A percentile compares a stretch with the other conserved stretches of the same genome.
These are phyloP conservation scores for Cotesia typhae DNA, from an alignment of 1,140 invertebrate genomes.

Conservation along the genomic window DNA sequence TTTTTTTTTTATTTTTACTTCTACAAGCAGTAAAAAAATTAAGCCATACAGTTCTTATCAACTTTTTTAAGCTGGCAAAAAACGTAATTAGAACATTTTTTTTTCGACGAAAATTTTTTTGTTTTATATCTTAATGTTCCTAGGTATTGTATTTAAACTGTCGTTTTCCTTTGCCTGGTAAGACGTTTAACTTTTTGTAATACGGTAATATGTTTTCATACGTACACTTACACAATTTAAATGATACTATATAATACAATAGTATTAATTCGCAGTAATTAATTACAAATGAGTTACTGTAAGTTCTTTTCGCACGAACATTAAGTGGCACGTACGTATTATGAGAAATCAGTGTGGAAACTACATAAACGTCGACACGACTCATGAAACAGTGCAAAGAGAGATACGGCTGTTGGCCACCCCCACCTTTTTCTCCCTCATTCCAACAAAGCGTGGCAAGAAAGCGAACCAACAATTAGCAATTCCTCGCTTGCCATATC, in stretches of 20 bases:
- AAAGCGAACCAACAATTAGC: constrained; percentile 44
- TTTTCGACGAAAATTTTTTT: no score
- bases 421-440: constrained; percentile 6
- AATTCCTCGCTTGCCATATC: constrained; percentile 45
- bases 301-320: constrained; percentile 29
- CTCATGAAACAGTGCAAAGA: constrained; percentile 9
- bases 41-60: no score
- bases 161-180: constrained; percentile 1
- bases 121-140: no score
- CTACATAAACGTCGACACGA: constrained; percentile 28
- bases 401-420: constrained; percentile 16
- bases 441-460: constrained; percentile 36
- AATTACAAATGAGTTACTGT: constrained; percentile 33
- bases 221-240: not conserved
- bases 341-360: constrained; percentile 25
- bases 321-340: constrained; percentile 33
- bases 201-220: constrained; percentile 8
- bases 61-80: no score
- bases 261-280: constrained; percentile 15
- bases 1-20: no score
- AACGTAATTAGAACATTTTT: no score
- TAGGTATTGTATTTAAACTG: not conserved
- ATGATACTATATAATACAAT: not conserved
- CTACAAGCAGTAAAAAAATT: no score
- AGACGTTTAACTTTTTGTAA: constrained; percentile 8